Conservation (phyloP, 2,888 invertebrate species). For the Drosophila phalerata region DNA sequence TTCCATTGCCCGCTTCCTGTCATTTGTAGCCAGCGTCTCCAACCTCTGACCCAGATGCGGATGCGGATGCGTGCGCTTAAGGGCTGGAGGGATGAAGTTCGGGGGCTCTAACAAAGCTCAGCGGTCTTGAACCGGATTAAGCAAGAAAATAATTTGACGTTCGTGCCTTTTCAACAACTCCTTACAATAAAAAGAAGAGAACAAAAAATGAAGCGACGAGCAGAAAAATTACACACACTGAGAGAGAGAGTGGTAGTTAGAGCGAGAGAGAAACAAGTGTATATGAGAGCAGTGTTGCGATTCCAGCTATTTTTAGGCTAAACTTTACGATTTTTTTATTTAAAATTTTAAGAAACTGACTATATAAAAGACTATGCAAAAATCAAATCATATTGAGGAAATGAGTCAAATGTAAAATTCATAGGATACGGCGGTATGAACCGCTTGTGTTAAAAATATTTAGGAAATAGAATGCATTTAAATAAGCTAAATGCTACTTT, state of each 20-base stretch:
- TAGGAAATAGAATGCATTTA: no score
- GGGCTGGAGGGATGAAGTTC: background rate
- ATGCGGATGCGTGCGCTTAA: conserved; percentile 51
- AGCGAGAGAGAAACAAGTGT: background rate
- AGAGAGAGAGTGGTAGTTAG: background rate
- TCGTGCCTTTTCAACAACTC: conserved; percentile 79
- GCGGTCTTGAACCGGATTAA: conserved; percentile 81
- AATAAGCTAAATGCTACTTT: no score
- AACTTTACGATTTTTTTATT: background rate
- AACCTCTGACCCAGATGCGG: conserved; percentile 74
- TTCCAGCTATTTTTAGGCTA: background rate
- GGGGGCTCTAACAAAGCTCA: conserved; percentile 66
- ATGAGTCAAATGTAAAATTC: no score
- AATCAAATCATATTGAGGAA: background rate
- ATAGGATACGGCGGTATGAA: no score
- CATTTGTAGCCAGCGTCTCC: conserved; percentile 59
- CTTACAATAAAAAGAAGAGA: conserved; percentile 43
- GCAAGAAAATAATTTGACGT: conserved; percentile 82
- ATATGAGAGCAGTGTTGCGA: background rate
- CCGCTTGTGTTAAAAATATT: no score
- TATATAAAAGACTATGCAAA: background rate
- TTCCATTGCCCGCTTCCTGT: conserved; percentile 58
- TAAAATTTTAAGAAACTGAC: background rate
- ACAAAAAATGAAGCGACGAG: conserved; percentile 30
- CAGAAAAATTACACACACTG: conserved; percentile 46